Conservation (phyloP, 2,797 vertebrate species). For the Chaenodraco wilsoni region DNA sequence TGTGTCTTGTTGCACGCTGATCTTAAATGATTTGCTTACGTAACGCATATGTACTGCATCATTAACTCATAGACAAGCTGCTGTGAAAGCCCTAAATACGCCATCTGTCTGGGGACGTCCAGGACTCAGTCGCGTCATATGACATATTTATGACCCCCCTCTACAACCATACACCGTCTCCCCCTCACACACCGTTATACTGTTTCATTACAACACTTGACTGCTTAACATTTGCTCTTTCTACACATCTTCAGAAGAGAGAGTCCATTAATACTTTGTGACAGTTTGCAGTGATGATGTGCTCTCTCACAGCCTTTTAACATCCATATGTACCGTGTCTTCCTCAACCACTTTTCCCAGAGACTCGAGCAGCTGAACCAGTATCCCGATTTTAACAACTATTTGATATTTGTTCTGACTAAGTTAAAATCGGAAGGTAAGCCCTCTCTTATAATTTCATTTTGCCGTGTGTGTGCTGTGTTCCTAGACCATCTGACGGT, state of each 20-base stretch:
- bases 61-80: conserved; percentile 44
- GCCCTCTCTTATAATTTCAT: conserved; percentile 30
- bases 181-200: not conserved
- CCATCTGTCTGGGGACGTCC: conserved; percentile 49
- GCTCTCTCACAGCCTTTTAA: conserved; percentile 5
- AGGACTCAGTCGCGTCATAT: conserved; percentile 19
- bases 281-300: not conserved
- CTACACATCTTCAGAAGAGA: not conserved
- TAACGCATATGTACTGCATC: conserved; percentile 31
- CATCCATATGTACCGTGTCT: conserved; percentile 31
- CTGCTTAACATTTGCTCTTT: not conserved
- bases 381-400: conserved; percentile 99
- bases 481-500: conserved; percentile 14
- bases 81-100: conserved; percentile 41
- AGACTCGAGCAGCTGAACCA: conserved; percentile 99
- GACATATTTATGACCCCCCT: conserved; percentile 47
- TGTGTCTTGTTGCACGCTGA: conserved; percentile 23
- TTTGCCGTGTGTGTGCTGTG: not conserved
- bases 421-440: conserved; percentile 98
- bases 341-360: conserved; percentile 88
- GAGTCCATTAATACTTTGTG: not conserved
- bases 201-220: conserved; percentile 19
- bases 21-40: conserved; percentile 47
- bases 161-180: not conserved
- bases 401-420: conserved; percentile 97